Evolutionary conservation across 1,140 invertebrate species (phyloP), one percentile per base, ranked within the genome.

Genomic region (Drosophila cardini): DNA sequence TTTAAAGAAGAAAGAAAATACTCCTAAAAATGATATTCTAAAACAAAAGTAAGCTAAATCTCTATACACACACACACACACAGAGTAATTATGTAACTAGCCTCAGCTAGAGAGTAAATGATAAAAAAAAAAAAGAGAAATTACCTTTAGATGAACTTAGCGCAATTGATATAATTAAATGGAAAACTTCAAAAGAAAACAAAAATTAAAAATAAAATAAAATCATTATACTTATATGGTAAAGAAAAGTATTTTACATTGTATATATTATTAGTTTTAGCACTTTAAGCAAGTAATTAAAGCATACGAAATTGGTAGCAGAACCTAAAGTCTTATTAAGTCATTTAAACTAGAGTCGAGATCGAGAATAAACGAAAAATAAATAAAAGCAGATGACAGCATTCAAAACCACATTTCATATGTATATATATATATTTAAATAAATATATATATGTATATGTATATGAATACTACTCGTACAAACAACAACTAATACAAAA

Each of bases 141-240:
- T 87, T 91, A 91, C 90, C 84, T 91, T 91, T 83, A 91, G 84
- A 86, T 79, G 89, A 91, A 91, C 89, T 91, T 91, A 91, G 89
- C 89, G 89, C 89, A 91, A 91, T 91, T 91, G 89, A 89, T 86
- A 84, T 90, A 78, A 90, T 86, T 89, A 85, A 86, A 77, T 65
- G 60, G 56, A 79, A 74, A 79, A 81, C 63, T 78, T 72, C 61
- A 75, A 58, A 53, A 38, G 42, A 53, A 69, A 63, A 46, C 32
- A 50, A 56, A 18, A 40, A 40, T 36, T 32, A 16, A 55, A 30
- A 10, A 11, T 6, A 40, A 40, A 40, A 40, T 13, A 13, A 34
- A 55, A 84, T 67, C 8, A 53, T 42, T 46, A 52, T 42, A 62
- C 45, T 45, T 72, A 58, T 48, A 72, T 74, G 74, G 46, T 72